Evolutionary conservation across 2,888 invertebrate species (phyloP).

Genomic region (Pharmacophagus antenor): DNA sequence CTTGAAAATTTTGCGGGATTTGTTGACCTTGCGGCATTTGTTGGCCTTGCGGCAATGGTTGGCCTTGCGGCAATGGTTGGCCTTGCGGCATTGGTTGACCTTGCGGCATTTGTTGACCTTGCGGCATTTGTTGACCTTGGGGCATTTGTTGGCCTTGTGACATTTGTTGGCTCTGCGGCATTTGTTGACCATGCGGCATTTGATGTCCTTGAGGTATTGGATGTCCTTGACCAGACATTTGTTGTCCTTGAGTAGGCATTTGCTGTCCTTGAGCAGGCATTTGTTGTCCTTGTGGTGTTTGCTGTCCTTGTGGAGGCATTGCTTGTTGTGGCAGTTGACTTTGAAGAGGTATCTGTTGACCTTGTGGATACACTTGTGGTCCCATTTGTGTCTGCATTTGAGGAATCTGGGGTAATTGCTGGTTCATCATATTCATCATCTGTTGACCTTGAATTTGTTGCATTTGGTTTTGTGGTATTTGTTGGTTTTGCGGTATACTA

Average conservation of each 20-base stretch:
- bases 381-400: slow-evolving; percentile 22
- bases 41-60: slow-evolving; percentile 36
- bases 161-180: slow-evolving; percentile 34
- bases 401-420: slow-evolving; percentile 27
- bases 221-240: slow-evolving; percentile 32
- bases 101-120: slow-evolving; percentile 40
- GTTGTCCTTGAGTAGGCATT: slow-evolving; percentile 24
- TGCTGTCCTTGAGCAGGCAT: slow-evolving; percentile 35
- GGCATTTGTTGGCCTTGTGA: slow-evolving; percentile 38
- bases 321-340: slow-evolving; percentile 37
- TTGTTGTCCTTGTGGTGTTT: slow-evolving; percentile 44
- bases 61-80: slow-evolving; percentile 34
- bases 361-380: slow-evolving; percentile 32
- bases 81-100: slow-evolving; percentile 37
- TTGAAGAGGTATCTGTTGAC: slow-evolving; percentile 39
- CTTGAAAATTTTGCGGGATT: slow-evolving; percentile 36
- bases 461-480: slow-evolving; percentile 49
- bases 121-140: slow-evolving; percentile 36
- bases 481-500: slow-evolving; percentile 48
- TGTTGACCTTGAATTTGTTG: slow-evolving; percentile 33
- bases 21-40: slow-evolving; percentile 40
- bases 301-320: slow-evolving; percentile 35
- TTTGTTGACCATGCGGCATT: slow-evolving; percentile 40
- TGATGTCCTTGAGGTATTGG: slow-evolving; percentile 33
- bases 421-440: slow-evolving; percentile 29